Conservation (phyloP, 2,888 invertebrate species). For the Mylabris sibirica region DNA sequence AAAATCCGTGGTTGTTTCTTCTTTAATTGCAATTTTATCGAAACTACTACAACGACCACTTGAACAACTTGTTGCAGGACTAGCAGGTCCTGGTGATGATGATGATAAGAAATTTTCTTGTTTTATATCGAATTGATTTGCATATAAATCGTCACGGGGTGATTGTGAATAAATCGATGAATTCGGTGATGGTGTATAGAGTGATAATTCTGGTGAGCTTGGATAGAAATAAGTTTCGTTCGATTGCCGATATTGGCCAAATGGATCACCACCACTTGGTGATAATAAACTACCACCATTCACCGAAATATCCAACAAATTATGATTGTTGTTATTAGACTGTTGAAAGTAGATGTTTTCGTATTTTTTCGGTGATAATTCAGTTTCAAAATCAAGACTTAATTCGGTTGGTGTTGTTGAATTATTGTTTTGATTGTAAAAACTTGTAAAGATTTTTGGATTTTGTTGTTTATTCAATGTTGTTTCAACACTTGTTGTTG, state of each 20-base stretch:
- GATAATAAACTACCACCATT: constrained; percentile 52
- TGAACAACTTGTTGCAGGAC: constrained; percentile 49
- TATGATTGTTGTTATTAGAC: background rate
- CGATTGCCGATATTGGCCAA: constrained; percentile 63
- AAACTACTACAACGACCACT: constrained; percentile 17
- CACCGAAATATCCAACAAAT: constrained; percentile 2
- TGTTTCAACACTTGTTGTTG: constrained; percentile 50
- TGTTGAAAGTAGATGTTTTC: constrained; percentile 4
- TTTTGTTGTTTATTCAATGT: background rate
- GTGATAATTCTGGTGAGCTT: constrained; percentile 63
- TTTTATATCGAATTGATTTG: constrained; percentile 56
- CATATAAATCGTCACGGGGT: constrained; percentile 63
- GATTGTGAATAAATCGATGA: constrained; percentile 66
- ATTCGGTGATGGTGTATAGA: constrained; percentile 63
- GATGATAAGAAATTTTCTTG: constrained; percentile 59
- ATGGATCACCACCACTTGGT: constrained; percentile 59
- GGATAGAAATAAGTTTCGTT: constrained; percentile 61
- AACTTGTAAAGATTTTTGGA: constrained; percentile 57
- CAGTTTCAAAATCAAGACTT: constrained; percentile 53
- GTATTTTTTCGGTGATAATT: constrained; percentile 58
- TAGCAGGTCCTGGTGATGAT: constrained; percentile 65
- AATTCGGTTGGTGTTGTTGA: constrained; percentile 50
- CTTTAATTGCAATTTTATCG: background rate
- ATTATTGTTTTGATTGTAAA: constrained; percentile 42
- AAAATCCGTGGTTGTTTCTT: background rate